Evolutionary conservation across 2,888 invertebrate species (phyloP).

Genomic region (Apamea crenata): DNA sequence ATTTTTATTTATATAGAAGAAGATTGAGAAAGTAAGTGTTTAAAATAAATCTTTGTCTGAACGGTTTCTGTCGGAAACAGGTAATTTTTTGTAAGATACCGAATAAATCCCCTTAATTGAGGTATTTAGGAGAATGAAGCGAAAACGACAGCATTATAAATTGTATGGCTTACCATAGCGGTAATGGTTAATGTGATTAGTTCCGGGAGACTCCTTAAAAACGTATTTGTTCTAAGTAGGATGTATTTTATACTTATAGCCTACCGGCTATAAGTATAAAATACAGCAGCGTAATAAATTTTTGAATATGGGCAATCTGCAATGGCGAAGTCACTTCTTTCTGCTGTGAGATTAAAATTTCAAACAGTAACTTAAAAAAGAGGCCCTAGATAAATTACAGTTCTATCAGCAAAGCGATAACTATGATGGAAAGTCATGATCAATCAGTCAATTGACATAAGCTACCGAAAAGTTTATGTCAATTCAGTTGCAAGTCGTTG

Average conservation of each 20-base stretch:
- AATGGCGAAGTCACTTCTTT: conserved; percentile 76
- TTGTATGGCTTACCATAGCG: conserved; percentile 79
- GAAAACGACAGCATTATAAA: conserved; percentile 18
- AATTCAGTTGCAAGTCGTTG: neutral
- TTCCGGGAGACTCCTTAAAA: conserved; percentile 79
- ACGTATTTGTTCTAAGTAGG: conserved; percentile 70
- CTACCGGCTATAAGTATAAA: neutral
- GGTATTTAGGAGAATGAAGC: conserved; percentile 9
- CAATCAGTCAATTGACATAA: too few species aligned
- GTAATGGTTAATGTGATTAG: conserved; percentile 77
- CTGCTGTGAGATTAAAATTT: conserved; percentile 86
- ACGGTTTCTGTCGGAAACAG: neutral
- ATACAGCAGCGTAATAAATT: conserved; percentile 65
- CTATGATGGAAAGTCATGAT: neutral
- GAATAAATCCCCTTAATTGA: conserved; percentile 15
- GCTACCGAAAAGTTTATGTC: neutral
- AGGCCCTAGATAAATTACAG: neutral
- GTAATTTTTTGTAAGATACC: conserved; percentile 21
- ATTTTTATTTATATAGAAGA: neutral
- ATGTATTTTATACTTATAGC: too few species aligned
- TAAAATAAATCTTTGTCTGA: conserved; percentile 18
- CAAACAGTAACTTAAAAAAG: conserved; percentile 70
- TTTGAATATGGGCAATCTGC: neutral
- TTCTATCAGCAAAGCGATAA: neutral
- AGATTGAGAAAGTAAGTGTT: neutral